Evolutionary conservation across 2,888 invertebrate species (phyloP).

Genomic region (Lingula anatina): DNA sequence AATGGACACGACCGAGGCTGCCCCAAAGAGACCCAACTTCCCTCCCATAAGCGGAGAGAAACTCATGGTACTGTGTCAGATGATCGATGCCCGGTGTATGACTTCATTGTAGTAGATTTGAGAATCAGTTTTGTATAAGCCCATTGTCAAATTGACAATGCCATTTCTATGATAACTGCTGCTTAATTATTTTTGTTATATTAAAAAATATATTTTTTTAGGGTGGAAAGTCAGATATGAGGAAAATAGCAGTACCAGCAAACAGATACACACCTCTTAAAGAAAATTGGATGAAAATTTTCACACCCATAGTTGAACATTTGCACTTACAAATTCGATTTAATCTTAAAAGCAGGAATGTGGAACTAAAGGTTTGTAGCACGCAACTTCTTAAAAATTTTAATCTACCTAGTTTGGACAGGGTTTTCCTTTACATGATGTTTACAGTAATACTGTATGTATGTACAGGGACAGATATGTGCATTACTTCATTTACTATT

Average conservation of each 20-base stretch:
- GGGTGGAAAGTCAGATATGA: slow-evolving; percentile 32
- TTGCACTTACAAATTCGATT: slow-evolving; percentile 89
- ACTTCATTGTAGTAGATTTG: no score
- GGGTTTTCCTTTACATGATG: no score
- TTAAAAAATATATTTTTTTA: slow-evolving; percentile 18
- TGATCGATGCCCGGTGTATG: no score
- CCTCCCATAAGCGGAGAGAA: slow-evolving; percentile 43
- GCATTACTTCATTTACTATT: no score
- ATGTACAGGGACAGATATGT: no score
- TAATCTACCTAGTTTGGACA: not conserved
- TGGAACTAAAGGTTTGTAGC: slow-evolving; percentile 70
- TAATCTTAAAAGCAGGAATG: slow-evolving; percentile 83
- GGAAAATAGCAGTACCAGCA: slow-evolving; percentile 75
- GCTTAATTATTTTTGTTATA: no score
- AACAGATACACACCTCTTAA: slow-evolving; percentile 92
- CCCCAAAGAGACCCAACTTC: slow-evolving; percentile 33
- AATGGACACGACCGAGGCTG: slow-evolving; percentile 24
- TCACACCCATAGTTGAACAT: slow-evolving; percentile 92
- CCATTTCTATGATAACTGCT: no score
- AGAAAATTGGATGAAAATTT: slow-evolving; percentile 95
- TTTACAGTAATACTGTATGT: no score
- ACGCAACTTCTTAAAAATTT: not conserved
- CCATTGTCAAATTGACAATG: no score
- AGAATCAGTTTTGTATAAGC: no score
- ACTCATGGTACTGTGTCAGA: slow-evolving; percentile 25